Percentiles rank a stretch among this genome's conserved stretches.
These are phyloP conservation scores for Varanus komodoensis DNA, from an alignment of 2,113 vertebrate species.

Conservation along the genomic window DNA sequence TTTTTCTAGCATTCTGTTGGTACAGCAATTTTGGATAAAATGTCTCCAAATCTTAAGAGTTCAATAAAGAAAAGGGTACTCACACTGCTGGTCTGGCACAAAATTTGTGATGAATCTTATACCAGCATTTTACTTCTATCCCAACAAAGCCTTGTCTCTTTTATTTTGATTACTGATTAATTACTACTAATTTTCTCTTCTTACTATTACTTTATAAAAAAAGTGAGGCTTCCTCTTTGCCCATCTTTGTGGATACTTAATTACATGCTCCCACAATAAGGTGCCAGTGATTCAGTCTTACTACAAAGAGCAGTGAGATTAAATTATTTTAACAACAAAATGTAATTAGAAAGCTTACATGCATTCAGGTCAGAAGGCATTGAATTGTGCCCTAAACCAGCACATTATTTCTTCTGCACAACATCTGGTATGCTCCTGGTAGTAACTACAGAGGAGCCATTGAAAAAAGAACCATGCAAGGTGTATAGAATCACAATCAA, in stretches of 20 bases:
- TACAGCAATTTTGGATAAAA: not conserved
- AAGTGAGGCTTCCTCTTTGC: not conserved
- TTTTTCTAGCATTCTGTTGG: not conserved
- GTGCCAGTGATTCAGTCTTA: not conserved
- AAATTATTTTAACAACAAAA: not conserved
- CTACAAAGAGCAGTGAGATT: not conserved
- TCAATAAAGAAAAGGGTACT: not conserved
- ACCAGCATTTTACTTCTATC: not conserved
- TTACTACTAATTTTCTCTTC: not conserved
- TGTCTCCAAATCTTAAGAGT: not conserved
- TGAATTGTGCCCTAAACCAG: too few relatives aligned
- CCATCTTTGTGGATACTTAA: not conserved
- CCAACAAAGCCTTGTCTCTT: not conserved
- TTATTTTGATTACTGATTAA: not conserved
- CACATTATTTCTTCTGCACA: not conserved
- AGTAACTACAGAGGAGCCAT: not conserved
- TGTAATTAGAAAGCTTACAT: not conserved
- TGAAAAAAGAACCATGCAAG: not conserved
- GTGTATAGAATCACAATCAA: not conserved
- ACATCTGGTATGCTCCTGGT: not conserved
- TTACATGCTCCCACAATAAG: not conserved
- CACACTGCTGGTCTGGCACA: not conserved
- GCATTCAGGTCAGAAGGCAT: too few relatives aligned
- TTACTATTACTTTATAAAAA: not conserved
- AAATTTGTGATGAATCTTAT: not conserved